A percentile compares a stretch with the other conserved stretches of the same genome.
These are phyloP conservation scores for Alauda arvensis DNA, from an alignment of 2,797 vertebrate genomes.

Conservation along the genomic window DNA sequence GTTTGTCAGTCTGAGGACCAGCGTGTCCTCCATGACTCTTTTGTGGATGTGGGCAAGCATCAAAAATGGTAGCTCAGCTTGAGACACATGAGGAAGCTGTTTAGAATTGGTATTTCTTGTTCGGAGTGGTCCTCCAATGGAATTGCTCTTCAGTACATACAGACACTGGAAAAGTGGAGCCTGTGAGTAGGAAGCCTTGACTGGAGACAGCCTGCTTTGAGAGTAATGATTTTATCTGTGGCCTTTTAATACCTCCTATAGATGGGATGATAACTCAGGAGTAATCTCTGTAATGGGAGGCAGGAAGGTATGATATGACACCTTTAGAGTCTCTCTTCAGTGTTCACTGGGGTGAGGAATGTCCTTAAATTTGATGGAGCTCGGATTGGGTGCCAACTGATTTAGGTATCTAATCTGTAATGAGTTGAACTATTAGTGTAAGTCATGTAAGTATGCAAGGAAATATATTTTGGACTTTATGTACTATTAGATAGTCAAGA, in stretches of 20 bases:
- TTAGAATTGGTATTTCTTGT: neutral
- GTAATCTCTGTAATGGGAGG: neutral
- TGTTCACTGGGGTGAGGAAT: neutral
- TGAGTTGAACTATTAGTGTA: neutral
- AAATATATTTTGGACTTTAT: neutral
- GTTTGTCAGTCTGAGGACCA: neutral
- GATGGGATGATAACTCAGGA: neutral
- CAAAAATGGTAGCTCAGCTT: neutral
- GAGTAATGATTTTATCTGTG: neutral
- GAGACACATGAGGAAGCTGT: neutral
- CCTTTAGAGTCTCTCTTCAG: neutral
- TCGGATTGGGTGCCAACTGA: neutral
- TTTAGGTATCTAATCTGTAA: neutral
- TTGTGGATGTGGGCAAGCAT: neutral
- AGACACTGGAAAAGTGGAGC: neutral
- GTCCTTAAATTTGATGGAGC: neutral
- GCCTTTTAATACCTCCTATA: neutral
- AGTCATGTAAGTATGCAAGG: neutral
- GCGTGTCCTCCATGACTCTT: neutral
- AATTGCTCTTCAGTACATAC: fast-evolving
- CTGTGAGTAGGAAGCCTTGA: neutral
- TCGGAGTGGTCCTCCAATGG: neutral
- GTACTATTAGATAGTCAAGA: neutral
- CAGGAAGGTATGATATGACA: neutral
- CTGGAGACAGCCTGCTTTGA: neutral